phyloP scores from a whole-genome alignment of 2,888 invertebrate species.

The Cephus runcator region DNA sequence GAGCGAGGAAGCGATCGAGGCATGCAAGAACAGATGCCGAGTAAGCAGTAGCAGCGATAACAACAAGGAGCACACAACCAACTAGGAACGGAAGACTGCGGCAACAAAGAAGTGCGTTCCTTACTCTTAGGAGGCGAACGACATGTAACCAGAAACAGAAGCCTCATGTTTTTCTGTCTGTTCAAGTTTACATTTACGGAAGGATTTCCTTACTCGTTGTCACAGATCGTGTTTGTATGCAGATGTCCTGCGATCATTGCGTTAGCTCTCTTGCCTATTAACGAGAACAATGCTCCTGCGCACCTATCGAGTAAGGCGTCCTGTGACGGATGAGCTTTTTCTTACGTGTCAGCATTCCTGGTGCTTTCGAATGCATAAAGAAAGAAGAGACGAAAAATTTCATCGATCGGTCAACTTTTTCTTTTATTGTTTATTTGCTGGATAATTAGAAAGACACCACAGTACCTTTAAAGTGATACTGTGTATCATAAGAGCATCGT shows the following conservation, averaged over 20 bases:
- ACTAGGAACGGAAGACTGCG: neutral
- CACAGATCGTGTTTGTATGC: conserved; percentile 47
- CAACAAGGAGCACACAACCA: conserved; percentile 14
- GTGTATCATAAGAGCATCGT: neutral
- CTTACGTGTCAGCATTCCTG: neutral
- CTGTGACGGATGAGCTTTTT: neutral
- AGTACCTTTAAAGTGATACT: neutral
- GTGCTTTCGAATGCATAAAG: neutral
- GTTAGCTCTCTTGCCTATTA: conserved; percentile 25
- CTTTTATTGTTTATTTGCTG: neutral
- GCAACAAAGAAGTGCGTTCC: conserved; percentile 24
- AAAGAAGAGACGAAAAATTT: neutral
- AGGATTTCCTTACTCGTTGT: conserved; percentile 51
- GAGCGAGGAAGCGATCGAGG: neutral
- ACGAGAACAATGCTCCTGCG: conserved; percentile 36
- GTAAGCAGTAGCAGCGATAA: conserved; percentile 23
- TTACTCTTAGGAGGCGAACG: conserved; percentile 40
- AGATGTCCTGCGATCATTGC: conserved; percentile 42
- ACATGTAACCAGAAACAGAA: conserved; percentile 34
- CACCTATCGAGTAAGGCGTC: neutral
- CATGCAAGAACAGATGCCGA: conserved; percentile 16
- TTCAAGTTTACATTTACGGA: conserved; percentile 54
- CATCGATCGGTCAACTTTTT: neutral
- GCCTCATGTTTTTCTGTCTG: conserved; percentile 26
- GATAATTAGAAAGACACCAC: neutral